Evolutionary conservation across 2,888 invertebrate species (phyloP).

Genomic region (Petrolisthes manimaculis): DNA sequence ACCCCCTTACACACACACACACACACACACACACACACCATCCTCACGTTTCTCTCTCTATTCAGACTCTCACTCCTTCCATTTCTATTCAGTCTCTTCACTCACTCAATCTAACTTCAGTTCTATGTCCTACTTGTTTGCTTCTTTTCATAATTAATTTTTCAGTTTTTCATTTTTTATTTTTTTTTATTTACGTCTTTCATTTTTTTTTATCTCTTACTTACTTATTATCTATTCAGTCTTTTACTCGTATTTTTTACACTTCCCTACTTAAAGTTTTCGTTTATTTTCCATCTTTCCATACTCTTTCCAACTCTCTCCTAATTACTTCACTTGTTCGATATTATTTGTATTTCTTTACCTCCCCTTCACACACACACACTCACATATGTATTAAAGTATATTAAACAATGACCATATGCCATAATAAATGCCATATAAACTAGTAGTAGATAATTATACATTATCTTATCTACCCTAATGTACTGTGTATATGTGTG

Average conservation of each 20-base stretch:
- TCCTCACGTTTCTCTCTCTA: neutral
- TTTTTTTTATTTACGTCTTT: neutral
- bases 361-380: neutral
- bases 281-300: neutral
- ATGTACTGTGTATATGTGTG: too few relatives aligned
- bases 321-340: neutral
- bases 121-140: neutral
- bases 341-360: neutral
- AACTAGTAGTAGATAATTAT: too few relatives aligned
- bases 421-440: too few relatives aligned
- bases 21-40: constrained; percentile 14
- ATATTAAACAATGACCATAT: too few relatives aligned
- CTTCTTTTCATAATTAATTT: neutral
- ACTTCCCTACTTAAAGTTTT: neutral
- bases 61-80: neutral
- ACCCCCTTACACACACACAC: neutral
- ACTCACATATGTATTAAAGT: neutral
- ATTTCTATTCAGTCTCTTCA: neutral
- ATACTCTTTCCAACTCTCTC: neutral
- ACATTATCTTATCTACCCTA: too few relatives aligned
- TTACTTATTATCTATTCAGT: neutral
- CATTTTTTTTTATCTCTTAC: neutral
- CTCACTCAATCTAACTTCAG: neutral
- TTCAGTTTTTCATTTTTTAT: neutral
- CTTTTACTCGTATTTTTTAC: neutral